Evolutionary conservation across 2,113 vertebrate species (phyloP).

Genomic region (Campylorhamphus procurvoides): DNA sequence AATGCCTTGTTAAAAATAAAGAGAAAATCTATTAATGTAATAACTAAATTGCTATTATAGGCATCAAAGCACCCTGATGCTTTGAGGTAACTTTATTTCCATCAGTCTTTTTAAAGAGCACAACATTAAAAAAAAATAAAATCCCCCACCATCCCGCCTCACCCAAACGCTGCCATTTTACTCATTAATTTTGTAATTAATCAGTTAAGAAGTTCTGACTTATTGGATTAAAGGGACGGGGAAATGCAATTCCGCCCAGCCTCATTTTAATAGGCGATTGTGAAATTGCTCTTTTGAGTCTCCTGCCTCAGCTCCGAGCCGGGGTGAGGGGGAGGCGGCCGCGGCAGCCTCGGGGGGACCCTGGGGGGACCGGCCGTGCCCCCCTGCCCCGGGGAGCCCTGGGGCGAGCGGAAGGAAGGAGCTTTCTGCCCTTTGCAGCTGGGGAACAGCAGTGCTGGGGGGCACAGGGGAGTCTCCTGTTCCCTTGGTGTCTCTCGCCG

Average conservation of each 20-base stretch:
- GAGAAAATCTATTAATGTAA: conserved; percentile 28
- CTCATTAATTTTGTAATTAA: conserved; percentile 61
- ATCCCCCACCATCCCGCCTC: neutral
- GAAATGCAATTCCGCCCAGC: conserved; percentile 33
- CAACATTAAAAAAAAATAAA: neutral
- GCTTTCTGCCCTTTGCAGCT: neutral
- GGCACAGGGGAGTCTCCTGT: neutral
- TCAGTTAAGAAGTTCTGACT: conserved; percentile 61
- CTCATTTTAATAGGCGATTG: neutral
- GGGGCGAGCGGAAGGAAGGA: neutral
- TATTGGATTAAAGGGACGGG: conserved; percentile 50
- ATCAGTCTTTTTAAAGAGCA: conserved; percentile 15
- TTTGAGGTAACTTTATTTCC: conserved; percentile 56
- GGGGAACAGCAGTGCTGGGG: neutral
- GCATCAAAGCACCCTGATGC: conserved; percentile 33
- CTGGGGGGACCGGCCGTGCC: neutral
- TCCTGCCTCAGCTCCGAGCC: neutral
- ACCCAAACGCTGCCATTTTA: conserved; percentile 35
- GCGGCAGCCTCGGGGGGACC: neutral
- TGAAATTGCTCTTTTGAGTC: conserved; percentile 9
- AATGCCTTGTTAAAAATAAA: conserved; percentile 22
- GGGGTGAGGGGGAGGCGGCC: neutral
- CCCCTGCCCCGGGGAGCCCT: neutral
- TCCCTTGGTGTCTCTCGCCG: neutral
- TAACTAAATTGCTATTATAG: conserved; percentile 28